These are phyloP conservation scores for Rhagonycha lutea DNA, from an alignment of 2,888 invertebrate species.

Conservation along the genomic window DNA sequence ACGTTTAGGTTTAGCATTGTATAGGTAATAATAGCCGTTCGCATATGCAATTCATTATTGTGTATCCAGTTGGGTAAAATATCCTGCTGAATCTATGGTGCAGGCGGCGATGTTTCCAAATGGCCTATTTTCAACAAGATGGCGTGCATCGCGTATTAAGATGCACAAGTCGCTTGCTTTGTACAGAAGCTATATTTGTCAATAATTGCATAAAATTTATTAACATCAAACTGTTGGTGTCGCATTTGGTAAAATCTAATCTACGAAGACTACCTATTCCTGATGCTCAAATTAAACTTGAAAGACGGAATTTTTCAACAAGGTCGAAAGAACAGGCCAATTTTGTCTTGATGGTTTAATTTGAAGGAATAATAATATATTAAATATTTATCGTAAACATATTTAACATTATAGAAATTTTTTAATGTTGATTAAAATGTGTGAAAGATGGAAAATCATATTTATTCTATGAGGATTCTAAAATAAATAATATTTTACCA, in stretches of 20 bases:
- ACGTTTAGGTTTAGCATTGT: slow-evolving; percentile 42
- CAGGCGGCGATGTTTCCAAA: slow-evolving; percentile 55
- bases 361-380: background rate
- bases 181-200: slow-evolving; percentile 42
- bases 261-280: background rate
- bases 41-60: slow-evolving; percentile 43
- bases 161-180: slow-evolving; percentile 46
- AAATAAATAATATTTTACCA: background rate
- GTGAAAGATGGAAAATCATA: slow-evolving; percentile 7
- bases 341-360: background rate
- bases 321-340: background rate
- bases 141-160: slow-evolving; percentile 40
- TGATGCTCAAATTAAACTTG: background rate
- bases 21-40: slow-evolving; percentile 44
- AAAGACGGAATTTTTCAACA: background rate
- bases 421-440: slow-evolving; percentile 2
- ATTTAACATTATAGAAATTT: slow-evolving; percentile 10
- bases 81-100: slow-evolving; percentile 54
- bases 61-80: slow-evolving; percentile 47
- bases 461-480: background rate
- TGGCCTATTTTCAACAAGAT: slow-evolving; percentile 51
- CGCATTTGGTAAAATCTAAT: background rate
- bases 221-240: background rate
- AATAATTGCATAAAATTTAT: slow-evolving; percentile 29
- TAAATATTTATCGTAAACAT: slow-evolving; percentile 5